Base-by-base conservation (phyloP, 1,140 invertebrate species). In the Popillia japonica region DNA sequence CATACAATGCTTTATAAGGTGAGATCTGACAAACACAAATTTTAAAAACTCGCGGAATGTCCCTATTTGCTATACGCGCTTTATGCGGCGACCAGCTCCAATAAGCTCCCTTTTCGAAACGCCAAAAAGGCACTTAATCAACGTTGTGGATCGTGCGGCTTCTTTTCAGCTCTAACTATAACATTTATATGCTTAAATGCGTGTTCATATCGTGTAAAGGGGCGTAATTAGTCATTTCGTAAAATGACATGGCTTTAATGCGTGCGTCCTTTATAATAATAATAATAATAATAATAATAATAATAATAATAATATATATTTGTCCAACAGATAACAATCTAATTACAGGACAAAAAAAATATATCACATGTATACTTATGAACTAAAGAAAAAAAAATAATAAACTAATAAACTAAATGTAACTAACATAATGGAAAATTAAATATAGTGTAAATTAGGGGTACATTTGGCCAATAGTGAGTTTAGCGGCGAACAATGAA, bases 1-100 rank as follows among this genome's bases (percentile, higher is more conserved):
- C n/a, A n/a, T n/a, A n/a, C n/a, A 84, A 85, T 85, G 83, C 85
- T 85, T 85, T 85, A 85, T 85, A 83, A 85, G 84, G 84, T 85
- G 84, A 85, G 83, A 85, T 84, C 84, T 85, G 83, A 85, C 83
- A 85, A 84, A 83, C 83, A 82, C 84, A 84, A 85, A 85, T 85
- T 85, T 85, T 82, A 85, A 84, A 85, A 85, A 83, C 83, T 82
- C 79, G 42, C 72, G 79, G 84, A 85, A 85, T 85, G 83, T 83
- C 81, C 81, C 82, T 84, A 83, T 85, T 84, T 82, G 83, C 82
- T n/a, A n/a, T 68, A 17, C 61, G 27, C 61, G 44, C 44, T 9
- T 48, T 48, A 48, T 48, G 10, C 44, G n/a, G 44, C 44, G 44
- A 48, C 44, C 4, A 48, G 44, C 10, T n/a, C 44, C 10, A 48